Evolutionary conservation across 2,888 invertebrate genomes (phyloP), one percentile per base, ranked within the genome.

Genomic region (Salticus scenicus): DNA sequence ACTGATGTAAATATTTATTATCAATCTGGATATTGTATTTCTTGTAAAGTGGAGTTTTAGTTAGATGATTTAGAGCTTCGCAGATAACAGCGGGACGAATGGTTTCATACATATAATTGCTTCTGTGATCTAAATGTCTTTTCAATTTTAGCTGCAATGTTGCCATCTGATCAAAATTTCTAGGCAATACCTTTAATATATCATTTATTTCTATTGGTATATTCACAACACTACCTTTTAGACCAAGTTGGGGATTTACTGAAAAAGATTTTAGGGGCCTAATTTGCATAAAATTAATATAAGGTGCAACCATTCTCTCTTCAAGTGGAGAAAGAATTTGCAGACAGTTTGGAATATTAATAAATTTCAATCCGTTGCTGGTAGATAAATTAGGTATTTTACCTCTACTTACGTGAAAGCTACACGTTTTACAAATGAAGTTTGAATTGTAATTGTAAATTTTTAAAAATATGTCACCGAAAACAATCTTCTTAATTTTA

Each of bases 91-190:
- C 63, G 4, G 63, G 63, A 8, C 63, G 20, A 63, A 63, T 63
- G 7, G 63, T 67, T 31, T 67, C 10, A 67, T 31, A 31, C 30
- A 67, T 67, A 33, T 33, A 31, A 31, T 12, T 31, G 20, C 17
- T n/a, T n/a, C n/a, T 67, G 67, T 31, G 31, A 67, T 14, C 17
- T 0, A 67, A 24, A 31, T 67, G 67, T 33, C 31, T 30, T 31
- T 67, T 67, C n/a, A 67, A 31, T n/a, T 67, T 30, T n/a, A 67
- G 10, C n/a, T 67, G 67, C 31, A 67, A n/a, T 67, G 67, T 31
- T 14, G 30, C 67, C 67, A 67, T 67, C n/a, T 30, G 0, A 67
- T 67, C 27, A 24, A 63, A 63, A 8, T 63, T 67, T 31, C 67
- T 30, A 17, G 67, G 67, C 28, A 67, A 31, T n/a, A 31, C 67